Conservation (phyloP, 92 coral and sea anemone species). For the Metridium senile region DNA sequence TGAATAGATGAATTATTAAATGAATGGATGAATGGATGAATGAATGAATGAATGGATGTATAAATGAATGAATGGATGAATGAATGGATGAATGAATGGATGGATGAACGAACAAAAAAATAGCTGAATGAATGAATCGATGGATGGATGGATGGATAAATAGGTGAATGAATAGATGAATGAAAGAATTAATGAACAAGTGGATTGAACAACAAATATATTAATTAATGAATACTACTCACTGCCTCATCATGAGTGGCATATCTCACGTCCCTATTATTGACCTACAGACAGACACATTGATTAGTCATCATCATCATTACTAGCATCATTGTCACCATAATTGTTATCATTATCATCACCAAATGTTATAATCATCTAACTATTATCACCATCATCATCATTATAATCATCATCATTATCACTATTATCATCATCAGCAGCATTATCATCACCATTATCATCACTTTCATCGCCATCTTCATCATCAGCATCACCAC, state of each 20-base stretch:
- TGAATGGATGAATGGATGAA: background rate
- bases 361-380: too few species aligned
- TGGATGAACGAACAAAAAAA: background rate
- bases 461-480: too few species aligned
- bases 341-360: too few species aligned
- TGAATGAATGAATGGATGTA: background rate
- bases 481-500: too few species aligned
- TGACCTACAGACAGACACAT: slow-evolving; percentile 59
- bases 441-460: too few species aligned
- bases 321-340: slow-evolving; percentile 3
- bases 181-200: background rate
- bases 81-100: slow-evolving; percentile 2
- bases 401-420: too few species aligned
- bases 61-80: slow-evolving; percentile 3
- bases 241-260: slow-evolving; percentile 98
- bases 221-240: slow-evolving; percentile 24
- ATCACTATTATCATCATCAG: too few species aligned
- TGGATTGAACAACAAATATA: background rate
- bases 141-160: background rate
- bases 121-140: background rate
- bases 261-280: slow-evolving; percentile 72
- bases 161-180: background rate
- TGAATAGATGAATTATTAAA: background rate
- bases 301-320: background rate
- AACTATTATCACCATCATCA: too few species aligned